Evolutionary conservation across 2,797 vertebrate genomes (phyloP).

Genomic region (Merluccius polli): DNA sequence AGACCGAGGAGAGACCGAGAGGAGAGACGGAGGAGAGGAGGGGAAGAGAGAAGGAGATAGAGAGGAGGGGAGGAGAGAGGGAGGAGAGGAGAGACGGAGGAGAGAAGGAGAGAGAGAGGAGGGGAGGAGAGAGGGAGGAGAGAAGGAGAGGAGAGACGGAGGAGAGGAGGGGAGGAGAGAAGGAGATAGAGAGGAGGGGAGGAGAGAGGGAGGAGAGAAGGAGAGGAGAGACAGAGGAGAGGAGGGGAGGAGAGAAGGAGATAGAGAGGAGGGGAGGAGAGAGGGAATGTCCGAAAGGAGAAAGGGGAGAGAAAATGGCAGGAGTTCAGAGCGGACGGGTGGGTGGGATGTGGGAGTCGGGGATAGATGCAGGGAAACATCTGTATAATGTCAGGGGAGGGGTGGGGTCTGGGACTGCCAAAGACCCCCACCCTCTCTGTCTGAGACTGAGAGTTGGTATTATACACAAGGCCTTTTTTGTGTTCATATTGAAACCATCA

Average conservation of each 20-base stretch:
- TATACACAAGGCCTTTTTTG: constrained; percentile 18
- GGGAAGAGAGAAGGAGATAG: too few species aligned
- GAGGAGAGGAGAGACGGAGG: too few species aligned
- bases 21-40: too few species aligned
- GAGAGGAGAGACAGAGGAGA: background rate
- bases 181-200: too few species aligned
- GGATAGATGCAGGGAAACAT: constrained; percentile 35
- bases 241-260: background rate
- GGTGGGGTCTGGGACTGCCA: constrained; percentile 17
- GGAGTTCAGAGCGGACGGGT: constrained; percentile 4
- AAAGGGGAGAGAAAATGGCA: too few species aligned
- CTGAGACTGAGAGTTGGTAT: too few species aligned
- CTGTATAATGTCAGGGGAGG: constrained; percentile 43
- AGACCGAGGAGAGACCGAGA: too few species aligned
- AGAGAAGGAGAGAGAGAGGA: too few species aligned
- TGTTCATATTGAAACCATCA: constrained; percentile 70
- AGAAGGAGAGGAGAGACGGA: too few species aligned
- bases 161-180: too few species aligned
- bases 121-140: background rate
- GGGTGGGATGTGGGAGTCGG: constrained; percentile 17
- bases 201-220: background rate
- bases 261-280: too few species aligned
- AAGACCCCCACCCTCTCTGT: background rate
- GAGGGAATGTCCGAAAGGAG: background rate
- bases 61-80: too few species aligned